A percentile compares a stretch with the other conserved stretches of the same genome.
Conservation (phyloP, 2,113 vertebrate species). For the Mastomys coucha region DNA sequence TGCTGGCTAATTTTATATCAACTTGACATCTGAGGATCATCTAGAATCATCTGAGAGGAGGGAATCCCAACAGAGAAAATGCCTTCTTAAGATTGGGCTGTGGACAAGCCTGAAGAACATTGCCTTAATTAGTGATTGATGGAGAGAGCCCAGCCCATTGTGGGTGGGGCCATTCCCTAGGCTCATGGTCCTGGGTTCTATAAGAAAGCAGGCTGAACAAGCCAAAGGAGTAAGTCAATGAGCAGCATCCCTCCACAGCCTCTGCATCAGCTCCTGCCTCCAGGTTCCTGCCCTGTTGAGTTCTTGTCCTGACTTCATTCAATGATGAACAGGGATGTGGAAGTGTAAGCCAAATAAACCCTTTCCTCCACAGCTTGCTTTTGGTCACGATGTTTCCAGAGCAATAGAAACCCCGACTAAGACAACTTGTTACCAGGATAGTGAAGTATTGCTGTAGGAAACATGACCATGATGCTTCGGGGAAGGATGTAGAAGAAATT, state of each 20-base stretch:
- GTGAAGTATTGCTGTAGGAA: background rate
- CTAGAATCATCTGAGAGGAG: background rate
- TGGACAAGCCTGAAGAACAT: background rate
- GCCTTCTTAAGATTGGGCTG: background rate
- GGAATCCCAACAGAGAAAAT: background rate
- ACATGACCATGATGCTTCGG: background rate
- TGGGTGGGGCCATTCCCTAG: background rate
- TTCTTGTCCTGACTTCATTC: background rate
- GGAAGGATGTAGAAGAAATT: background rate
- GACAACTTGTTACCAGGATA: background rate
- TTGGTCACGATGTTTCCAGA: background rate
- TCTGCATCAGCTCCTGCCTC: background rate
- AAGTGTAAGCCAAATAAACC: background rate
- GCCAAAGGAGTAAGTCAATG: background rate
- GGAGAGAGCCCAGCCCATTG: background rate
- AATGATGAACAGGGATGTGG: background rate
- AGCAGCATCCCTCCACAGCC: background rate
- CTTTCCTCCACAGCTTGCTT: background rate
- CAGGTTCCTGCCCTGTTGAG: background rate
- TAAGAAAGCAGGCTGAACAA: background rate
- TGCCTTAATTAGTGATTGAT: background rate
- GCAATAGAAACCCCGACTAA: background rate
- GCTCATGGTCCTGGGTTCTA: background rate
- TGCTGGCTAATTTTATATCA: background rate
- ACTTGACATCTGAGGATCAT: background rate